These are phyloP conservation scores for Microctenopoma lineatum DNA, from an alignment of 2,797 vertebrate genomes.

Conservation along the genomic window DNA sequence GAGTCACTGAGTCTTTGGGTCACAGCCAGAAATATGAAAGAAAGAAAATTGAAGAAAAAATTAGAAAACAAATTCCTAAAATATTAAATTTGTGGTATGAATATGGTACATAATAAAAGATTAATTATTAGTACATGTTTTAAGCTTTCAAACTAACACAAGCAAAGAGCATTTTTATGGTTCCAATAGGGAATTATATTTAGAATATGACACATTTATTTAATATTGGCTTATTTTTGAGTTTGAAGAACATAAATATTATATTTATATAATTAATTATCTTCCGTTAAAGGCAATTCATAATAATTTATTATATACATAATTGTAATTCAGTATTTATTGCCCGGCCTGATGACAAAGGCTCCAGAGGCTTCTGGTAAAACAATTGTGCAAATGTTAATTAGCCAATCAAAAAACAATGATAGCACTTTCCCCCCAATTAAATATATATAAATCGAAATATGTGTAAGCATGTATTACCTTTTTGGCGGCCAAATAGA, in stretches of 20 bases:
- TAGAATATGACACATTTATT: conserved; percentile 10
- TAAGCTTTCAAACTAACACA: not conserved
- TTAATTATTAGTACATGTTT: not conserved
- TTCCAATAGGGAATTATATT: not conserved
- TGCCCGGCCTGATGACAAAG: conserved; percentile 70
- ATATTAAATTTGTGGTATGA: not conserved
- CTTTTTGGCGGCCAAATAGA: conserved; percentile 46
- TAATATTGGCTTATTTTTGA: not conserved
- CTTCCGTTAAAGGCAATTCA: not conserved
- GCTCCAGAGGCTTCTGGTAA: conserved; percentile 60
- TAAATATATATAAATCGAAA: conserved; percentile 49
- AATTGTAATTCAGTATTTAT: conserved; percentile 43
- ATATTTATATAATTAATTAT: too few relatives aligned
- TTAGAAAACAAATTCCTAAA: not conserved
- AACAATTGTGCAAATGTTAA: conserved; percentile 83
- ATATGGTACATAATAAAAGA: not conserved
- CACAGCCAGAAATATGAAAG: conserved; percentile 16
- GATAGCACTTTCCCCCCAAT: conserved; percentile 47
- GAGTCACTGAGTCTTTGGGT: conserved; percentile 50
- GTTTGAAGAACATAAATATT: not conserved
- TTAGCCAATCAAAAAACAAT: conserved; percentile 79
- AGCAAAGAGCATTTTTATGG: conserved; percentile 3
- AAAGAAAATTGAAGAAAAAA: conserved; percentile 25
- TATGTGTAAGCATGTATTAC: conserved; percentile 39
- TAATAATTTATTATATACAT: conserved; percentile 9